Conservation (phyloP, 2,888 invertebrate species). For the Hemistola chrysoprasaria region DNA sequence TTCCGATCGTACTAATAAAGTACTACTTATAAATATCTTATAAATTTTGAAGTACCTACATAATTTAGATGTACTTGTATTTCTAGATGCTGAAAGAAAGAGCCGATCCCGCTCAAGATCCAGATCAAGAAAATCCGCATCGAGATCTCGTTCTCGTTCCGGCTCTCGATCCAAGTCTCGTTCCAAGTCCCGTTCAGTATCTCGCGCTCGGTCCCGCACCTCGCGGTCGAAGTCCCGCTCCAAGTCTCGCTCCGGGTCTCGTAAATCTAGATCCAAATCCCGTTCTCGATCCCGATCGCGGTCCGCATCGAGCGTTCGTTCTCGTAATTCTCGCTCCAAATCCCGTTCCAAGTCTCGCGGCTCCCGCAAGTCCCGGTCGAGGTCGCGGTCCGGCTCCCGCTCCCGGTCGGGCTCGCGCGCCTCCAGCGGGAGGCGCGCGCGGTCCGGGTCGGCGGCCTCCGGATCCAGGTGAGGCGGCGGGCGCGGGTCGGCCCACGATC, state of each 20-base stretch:
- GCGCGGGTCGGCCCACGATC: too few relatives aligned
- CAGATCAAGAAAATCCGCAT: conserved; percentile 7
- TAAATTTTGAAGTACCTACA: background rate
- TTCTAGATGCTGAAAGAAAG: conserved; percentile 6
- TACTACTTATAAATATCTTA: too few relatives aligned
- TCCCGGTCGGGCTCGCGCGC: background rate
- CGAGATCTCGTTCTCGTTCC: conserved; percentile 40
- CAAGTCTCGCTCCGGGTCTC: conserved; percentile 39
- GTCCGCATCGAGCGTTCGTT: conserved; percentile 45
- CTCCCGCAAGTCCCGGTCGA: conserved; percentile 8
- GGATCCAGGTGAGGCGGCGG: too few relatives aligned
- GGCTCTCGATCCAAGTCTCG: conserved; percentile 26
- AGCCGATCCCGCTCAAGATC: conserved; percentile 10
- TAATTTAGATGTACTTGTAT: background rate
- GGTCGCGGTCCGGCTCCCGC: conserved; percentile 29
- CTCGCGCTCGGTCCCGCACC: conserved; percentile 43
- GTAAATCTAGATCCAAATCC: conserved; percentile 14
- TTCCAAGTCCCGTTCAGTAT: conserved; percentile 36
- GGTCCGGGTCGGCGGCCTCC: too few relatives aligned
- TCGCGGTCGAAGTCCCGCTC: conserved; percentile 49
- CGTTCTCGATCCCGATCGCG: conserved; percentile 18
- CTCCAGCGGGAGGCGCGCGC: too few relatives aligned
- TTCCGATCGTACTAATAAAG: too few relatives aligned
- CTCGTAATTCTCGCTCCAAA: too few relatives aligned
- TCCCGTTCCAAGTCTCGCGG: conserved; percentile 24